These are phyloP conservation scores for Rotaria sp. DNA, from an alignment of 2,888 invertebrate genomes.

Conservation along the genomic window DNA sequence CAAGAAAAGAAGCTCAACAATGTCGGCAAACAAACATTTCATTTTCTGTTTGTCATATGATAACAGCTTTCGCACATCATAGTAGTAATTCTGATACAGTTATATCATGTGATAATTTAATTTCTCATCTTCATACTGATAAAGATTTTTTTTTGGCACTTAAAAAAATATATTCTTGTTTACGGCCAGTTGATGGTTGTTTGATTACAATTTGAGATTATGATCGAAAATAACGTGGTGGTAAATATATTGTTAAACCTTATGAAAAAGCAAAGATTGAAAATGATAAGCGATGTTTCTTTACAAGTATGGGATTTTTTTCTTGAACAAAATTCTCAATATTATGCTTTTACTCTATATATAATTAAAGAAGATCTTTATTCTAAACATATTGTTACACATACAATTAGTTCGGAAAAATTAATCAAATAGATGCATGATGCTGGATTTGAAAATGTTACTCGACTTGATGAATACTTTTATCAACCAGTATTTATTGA, in stretches of 20 bases:
- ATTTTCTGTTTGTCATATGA: conserved; percentile 3
- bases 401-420: neutral
- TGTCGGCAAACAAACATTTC: neutral
- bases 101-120: neutral
- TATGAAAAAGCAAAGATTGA: neutral
- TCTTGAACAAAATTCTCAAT: neutral
- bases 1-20: neutral
- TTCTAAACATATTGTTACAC: neutral
- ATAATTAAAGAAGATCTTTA: neutral
- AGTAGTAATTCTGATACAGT: neutral
- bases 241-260: neutral
- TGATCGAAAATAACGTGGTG: neutral
- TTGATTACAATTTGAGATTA: neutral
- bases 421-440: neutral
- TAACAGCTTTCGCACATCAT: neutral
- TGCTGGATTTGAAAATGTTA: neutral
- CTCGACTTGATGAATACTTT: neutral
- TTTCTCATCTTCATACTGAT: neutral
- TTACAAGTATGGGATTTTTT: neutral
- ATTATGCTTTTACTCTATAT: neutral
- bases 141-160: neutral
- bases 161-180: neutral
- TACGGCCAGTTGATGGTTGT: neutral
- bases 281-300: neutral
- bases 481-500: neutral